A percentile compares a stretch with the other conserved stretches of the same genome.
These are phyloP conservation scores for Ladona fulva DNA, from an alignment of 1,140 invertebrate genomes.

Conservation along the genomic window DNA sequence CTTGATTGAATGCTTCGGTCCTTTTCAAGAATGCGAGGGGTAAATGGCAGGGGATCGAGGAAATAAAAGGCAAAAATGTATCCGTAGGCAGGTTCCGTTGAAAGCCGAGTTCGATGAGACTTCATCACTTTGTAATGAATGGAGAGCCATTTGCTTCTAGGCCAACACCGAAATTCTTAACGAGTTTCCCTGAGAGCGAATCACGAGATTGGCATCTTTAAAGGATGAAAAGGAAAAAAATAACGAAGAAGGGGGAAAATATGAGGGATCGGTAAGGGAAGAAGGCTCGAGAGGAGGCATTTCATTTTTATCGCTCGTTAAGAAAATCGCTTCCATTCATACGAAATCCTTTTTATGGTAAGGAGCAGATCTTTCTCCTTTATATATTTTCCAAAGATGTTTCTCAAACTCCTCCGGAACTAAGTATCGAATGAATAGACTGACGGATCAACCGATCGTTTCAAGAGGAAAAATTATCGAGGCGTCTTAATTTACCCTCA, in stretches of 20 bases:
- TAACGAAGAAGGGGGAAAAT: not conserved
- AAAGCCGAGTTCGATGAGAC: not conserved
- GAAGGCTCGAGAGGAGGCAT: not conserved
- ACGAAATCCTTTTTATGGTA: not conserved
- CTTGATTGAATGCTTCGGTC: no score
- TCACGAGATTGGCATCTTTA: not conserved
- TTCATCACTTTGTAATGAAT: not conserved
- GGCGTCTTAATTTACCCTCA: not conserved
- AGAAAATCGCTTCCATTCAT: not conserved
- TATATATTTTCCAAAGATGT: not conserved
- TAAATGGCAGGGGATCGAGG: no score
- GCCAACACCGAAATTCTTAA: not conserved
- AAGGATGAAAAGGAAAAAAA: not conserved
- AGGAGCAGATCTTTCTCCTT: not conserved
- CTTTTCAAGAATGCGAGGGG: no score
- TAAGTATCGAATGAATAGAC: not conserved
- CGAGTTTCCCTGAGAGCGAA: not conserved
- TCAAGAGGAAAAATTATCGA: not conserved
- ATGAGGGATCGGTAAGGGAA: not conserved
- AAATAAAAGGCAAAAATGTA: not conserved
- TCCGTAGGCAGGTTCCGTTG: not conserved
- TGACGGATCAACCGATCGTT: not conserved
- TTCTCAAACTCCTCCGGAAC: not conserved
- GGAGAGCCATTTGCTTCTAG: not conserved
- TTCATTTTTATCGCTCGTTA: constrained; percentile 7